Base-by-base conservation (phyloP, 2,113 vertebrate species). In the Quiscalus mexicanus region DNA sequence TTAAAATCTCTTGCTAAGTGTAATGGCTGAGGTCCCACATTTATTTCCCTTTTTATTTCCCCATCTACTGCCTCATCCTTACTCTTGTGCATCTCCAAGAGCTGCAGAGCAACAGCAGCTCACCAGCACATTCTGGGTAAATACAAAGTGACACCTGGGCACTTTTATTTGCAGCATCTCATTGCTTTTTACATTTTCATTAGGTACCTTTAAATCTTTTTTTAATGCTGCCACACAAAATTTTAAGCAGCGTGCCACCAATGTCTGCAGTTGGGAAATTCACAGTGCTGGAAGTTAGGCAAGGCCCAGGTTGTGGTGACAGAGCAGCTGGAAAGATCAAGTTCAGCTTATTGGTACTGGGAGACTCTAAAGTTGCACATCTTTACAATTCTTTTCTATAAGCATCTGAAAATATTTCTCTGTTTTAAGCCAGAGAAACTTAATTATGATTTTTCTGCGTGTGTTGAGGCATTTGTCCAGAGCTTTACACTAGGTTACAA, bases 241-340 rank as follows among this genome's bases (percentile, higher is more conserved):
- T 77, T 70, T 15, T 35, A 78, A 76, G 68, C 47, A 88, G 37
- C 0, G 0, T n/a, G 37, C 12, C 64, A 53, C 18, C 42, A 58
- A 30, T 30, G 25, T 17, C 45, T 83, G 50, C n/a, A 64, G 55
- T 50, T 64, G 23, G 50, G 53, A 71, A 82, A 64, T n/a, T 45
- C 15, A 11, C 15, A 4, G 44, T 53, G 69, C 58, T 65, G 4
- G 33, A 74, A 89, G 56, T 9, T 9, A 86, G 70, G 22, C 18
- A 55, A 53, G 20, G 53, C 77, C n/a, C 28, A 68, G 11, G 4
- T 44, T 0, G 0, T 65, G 52, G 52, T 63, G 56, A 56, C 17
- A 56, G 73, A 58, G 41, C 25, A 85, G 15, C 50, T 87, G 41
- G 56, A 53, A 90, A 64, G 49, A 73, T 50, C 9, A 53, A 30